Percentiles rank a stretch among this genome's conserved stretches.
phyloP scores from a whole-genome alignment of 2,113 vertebrate genomes.

The Empidonax alnorum region DNA sequence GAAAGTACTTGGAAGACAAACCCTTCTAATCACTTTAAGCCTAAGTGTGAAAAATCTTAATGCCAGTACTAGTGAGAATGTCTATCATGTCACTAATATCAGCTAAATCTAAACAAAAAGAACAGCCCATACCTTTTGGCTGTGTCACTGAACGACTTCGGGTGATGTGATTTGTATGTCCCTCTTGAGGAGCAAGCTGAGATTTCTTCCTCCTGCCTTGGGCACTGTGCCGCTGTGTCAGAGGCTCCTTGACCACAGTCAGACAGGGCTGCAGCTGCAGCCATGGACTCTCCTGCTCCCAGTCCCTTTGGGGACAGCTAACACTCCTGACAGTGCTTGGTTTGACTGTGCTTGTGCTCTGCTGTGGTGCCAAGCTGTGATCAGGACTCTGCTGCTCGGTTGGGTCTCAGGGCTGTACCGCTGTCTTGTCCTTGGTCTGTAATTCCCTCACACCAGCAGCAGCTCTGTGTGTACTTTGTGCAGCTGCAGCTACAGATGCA shows the following conservation, averaged over 20 bases:
- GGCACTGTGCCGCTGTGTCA: background rate
- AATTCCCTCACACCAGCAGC: background rate
- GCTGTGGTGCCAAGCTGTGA: background rate
- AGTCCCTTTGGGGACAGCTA: background rate
- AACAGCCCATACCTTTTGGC: background rate
- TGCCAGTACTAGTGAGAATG: background rate
- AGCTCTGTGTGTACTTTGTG: background rate
- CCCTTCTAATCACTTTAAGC: background rate
- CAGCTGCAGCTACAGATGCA: background rate
- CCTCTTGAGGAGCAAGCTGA: background rate
- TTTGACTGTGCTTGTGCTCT: background rate
- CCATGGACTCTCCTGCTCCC: background rate
- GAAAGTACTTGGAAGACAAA: background rate
- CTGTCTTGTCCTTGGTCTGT: background rate
- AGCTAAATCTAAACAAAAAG: background rate
- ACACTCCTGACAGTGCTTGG: background rate
- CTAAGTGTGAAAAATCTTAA: background rate
- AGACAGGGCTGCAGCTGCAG: background rate
- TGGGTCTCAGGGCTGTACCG: background rate
- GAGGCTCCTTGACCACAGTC: background rate
- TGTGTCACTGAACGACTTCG: background rate
- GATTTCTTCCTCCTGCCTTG: background rate
- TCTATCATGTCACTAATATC: background rate
- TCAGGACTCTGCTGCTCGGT: background rate
- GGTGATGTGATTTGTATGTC: background rate